Percentiles rank a stretch among this genome's conserved stretches.
These are phyloP conservation scores for Odontesthes bonariensis DNA, from an alignment of 2,113 vertebrate species.

Conservation along the genomic window DNA sequence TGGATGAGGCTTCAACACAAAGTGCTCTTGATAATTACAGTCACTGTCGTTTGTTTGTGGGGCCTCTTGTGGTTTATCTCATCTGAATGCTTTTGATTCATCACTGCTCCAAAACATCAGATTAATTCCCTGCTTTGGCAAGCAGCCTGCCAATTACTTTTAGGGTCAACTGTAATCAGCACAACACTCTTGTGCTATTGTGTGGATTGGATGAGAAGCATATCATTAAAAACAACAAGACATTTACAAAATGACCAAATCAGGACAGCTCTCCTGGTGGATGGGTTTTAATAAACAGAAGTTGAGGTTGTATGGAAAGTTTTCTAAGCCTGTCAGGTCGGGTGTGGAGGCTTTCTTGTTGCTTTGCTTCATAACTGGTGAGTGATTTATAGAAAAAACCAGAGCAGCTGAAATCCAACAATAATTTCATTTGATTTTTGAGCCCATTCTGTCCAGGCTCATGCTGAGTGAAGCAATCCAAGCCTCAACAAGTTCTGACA, in stretches of 20 bases:
- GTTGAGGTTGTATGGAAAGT: slow-evolving; percentile 8
- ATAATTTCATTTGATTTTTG: slow-evolving; percentile 44
- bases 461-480: slow-evolving; percentile 20
- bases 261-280: slow-evolving; percentile 24
- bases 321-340: slow-evolving; percentile 6
- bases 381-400: slow-evolving; percentile 22
- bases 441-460: slow-evolving; percentile 47
- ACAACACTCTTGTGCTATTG: slow-evolving; percentile 56
- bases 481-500: slow-evolving; percentile 42
- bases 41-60: slow-evolving; percentile 63
- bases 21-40: slow-evolving; percentile 66
- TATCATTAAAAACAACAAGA: slow-evolving; percentile 57
- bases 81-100: slow-evolving; percentile 62
- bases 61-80: slow-evolving; percentile 66
- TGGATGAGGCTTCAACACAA: slow-evolving; percentile 51
- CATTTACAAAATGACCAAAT: slow-evolving; percentile 7
- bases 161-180: slow-evolving; percentile 71
- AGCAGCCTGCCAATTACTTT: slow-evolving; percentile 72
- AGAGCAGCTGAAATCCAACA: slow-evolving; percentile 30
- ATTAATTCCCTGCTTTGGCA: slow-evolving; percentile 76
- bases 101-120: slow-evolving; percentile 62
- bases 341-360: slow-evolving; percentile 15
- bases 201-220: slow-evolving; percentile 62
- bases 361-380: slow-evolving; percentile 10
- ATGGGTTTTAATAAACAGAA: slow-evolving; percentile 33